Conservation (phyloP, 2,113 vertebrate species). For the Siphamia tubifer region DNA sequence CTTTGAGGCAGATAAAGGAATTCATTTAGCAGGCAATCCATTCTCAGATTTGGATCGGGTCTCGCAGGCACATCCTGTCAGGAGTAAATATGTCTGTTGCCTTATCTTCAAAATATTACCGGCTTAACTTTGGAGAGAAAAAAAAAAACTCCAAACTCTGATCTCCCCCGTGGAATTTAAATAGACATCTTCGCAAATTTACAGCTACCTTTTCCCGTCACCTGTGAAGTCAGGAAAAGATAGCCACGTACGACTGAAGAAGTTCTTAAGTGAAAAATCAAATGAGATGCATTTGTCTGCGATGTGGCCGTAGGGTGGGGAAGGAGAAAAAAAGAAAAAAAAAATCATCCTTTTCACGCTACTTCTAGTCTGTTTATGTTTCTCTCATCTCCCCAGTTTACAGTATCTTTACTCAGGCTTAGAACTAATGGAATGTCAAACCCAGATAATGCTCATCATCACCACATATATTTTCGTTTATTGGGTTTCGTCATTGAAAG, state of each 20-base stretch:
- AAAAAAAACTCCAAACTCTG: background rate
- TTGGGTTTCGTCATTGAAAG: conserved; percentile 39
- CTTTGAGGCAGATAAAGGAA: conserved; percentile 66
- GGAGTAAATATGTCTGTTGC: conserved; percentile 64
- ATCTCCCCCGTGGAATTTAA: conserved; percentile 43
- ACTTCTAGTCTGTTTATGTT: conserved; percentile 13
- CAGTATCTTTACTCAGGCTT: conserved; percentile 25
- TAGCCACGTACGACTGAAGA: no score
- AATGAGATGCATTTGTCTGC: conserved; percentile 6
- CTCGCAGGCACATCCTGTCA: conserved; percentile 42
- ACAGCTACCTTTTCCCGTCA: conserved; percentile 2
- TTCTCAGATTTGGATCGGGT: conserved; percentile 65
- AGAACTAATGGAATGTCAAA: conserved; percentile 35
- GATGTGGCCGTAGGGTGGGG: background rate
- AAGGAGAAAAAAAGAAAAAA: no score
- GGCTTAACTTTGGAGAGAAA: conserved; percentile 31
- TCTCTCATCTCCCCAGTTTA: conserved; percentile 16
- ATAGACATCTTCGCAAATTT: conserved; percentile 39
- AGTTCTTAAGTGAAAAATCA: conserved; percentile 26
- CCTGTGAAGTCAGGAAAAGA: conserved; percentile 23
- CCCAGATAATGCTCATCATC: background rate
- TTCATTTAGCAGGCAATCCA: conserved; percentile 67
- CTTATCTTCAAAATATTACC: conserved; percentile 62
- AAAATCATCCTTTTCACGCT: background rate
- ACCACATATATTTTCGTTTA: conserved; percentile 19